These are phyloP conservation scores for Papilio aristodemus DNA, from an alignment of 1,140 invertebrate genomes.

Conservation along the genomic window DNA sequence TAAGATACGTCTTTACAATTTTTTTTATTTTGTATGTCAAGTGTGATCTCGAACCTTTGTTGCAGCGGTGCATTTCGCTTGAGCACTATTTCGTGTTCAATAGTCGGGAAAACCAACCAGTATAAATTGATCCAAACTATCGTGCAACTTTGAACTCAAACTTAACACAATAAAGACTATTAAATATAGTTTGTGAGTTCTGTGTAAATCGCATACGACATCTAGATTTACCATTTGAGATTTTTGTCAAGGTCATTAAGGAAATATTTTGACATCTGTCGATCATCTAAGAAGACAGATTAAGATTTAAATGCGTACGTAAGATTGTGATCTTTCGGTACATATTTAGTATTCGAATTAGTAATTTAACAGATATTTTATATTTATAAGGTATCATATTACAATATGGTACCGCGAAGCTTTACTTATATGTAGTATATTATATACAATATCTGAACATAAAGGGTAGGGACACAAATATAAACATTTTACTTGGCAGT, in stretches of 20 bases:
- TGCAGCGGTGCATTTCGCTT: conserved; percentile 18
- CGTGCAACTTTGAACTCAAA: background rate
- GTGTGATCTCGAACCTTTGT: conserved; percentile 13
- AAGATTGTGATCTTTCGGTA: no score
- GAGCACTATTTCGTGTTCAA: conserved; percentile 31
- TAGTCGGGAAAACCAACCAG: conserved; percentile 9
- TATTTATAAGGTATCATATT: no score
- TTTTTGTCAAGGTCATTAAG: conserved; percentile 14
- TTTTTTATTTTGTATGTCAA: conserved; percentile 21
- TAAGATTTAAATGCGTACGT: no score
- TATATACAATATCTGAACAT: no score
- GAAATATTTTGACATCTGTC: conserved; percentile 1
- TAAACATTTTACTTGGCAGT: no score
- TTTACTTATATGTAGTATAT: no score
- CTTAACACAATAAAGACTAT: background rate
- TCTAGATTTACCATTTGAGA: conserved; percentile 7
- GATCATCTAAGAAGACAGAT: no score
- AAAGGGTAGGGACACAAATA: no score
- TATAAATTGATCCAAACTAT: background rate
- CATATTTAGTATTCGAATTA: no score
- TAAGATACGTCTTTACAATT: background rate
- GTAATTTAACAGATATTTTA: no score
- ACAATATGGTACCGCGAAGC: no score
- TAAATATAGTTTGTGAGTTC: background rate
- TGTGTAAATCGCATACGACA: background rate